Evolutionary conservation across 1,140 invertebrate species (phyloP).

Genomic region (Aphidius ervi): DNA sequence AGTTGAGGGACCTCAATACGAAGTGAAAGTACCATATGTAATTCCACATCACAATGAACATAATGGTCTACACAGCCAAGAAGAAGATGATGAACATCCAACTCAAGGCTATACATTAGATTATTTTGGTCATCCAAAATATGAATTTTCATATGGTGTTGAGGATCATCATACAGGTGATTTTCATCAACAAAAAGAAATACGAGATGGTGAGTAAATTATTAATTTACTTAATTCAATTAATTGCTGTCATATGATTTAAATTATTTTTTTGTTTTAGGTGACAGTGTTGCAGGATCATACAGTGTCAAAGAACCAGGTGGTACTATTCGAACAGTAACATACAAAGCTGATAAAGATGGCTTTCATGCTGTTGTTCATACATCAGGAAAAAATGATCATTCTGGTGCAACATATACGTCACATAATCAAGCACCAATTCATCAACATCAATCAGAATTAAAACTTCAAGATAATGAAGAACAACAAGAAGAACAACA

Average conservation of each 20-base stretch:
- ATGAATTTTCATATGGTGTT: constrained; percentile 67
- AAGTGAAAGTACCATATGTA: constrained; percentile 42
- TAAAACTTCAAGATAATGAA: neutral
- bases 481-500: neutral
- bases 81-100: constrained; percentile 21
- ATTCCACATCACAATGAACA: constrained; percentile 28
- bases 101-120: constrained; percentile 29
- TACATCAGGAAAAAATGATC: constrained; percentile 59
- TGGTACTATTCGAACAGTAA: constrained; percentile 69
- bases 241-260: neutral
- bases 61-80: constrained; percentile 31
- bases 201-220: constrained; percentile 46
- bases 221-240: constrained; percentile 12
- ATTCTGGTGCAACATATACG: constrained; percentile 32
- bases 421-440: constrained; percentile 23
- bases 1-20: constrained; percentile 38
- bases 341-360: constrained; percentile 71
- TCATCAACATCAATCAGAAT: constrained; percentile 5
- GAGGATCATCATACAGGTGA: constrained; percentile 66
- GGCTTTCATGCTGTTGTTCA: constrained; percentile 72
- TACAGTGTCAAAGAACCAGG: constrained; percentile 74
- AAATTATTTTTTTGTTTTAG: constrained; percentile 27
- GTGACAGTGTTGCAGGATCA: constrained; percentile 57
- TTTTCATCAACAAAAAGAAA: constrained; percentile 53
- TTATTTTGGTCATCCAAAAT: constrained; percentile 58